A percentile compares a stretch with the other conserved stretches of the same genome.
Conservation (phyloP, 2,113 vertebrate species). For the Boulengeromyrus knoepffleri region DNA sequence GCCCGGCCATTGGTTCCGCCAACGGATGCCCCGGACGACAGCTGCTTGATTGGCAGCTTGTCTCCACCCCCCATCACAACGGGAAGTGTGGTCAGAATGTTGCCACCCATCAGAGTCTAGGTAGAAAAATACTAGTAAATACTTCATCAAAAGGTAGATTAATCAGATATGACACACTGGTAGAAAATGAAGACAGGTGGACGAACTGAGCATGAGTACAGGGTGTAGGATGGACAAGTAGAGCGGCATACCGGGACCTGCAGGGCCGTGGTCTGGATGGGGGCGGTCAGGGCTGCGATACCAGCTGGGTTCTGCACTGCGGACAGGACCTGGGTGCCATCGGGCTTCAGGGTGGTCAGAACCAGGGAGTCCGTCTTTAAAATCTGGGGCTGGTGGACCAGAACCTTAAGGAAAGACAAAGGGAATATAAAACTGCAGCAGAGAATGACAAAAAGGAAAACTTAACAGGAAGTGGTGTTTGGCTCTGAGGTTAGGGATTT, state of each 20-base stretch:
- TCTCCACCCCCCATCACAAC: constrained; percentile 92
- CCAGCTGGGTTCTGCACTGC: constrained; percentile 83
- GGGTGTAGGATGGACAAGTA: neutral
- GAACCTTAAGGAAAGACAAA: constrained; percentile 58
- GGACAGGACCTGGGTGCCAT: constrained; percentile 83
- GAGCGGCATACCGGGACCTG: constrained; percentile 66
- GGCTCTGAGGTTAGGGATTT: neutral
- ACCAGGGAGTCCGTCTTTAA: constrained; percentile 94
- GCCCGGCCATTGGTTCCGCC: constrained; percentile 59
- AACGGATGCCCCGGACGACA: constrained; percentile 63
- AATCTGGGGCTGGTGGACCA: constrained; percentile 95
- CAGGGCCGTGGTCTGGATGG: constrained; percentile 83
- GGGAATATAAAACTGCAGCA: neutral
- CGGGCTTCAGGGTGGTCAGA: constrained; percentile 84
- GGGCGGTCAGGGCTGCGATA: constrained; percentile 75
- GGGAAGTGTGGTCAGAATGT: constrained; percentile 91
- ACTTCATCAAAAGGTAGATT: neutral
- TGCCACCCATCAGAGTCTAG: constrained; percentile 88
- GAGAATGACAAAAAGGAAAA: neutral
- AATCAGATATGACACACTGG: neutral
- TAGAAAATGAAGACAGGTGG: neutral
- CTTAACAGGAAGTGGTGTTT: neutral
- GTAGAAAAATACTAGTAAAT: neutral
- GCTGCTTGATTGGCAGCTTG: constrained; percentile 92
- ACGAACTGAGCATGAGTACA: neutral